These are phyloP conservation scores for Acanthosepion pharaonis DNA, from an alignment of 2,888 invertebrate genomes.

Conservation along the genomic window DNA sequence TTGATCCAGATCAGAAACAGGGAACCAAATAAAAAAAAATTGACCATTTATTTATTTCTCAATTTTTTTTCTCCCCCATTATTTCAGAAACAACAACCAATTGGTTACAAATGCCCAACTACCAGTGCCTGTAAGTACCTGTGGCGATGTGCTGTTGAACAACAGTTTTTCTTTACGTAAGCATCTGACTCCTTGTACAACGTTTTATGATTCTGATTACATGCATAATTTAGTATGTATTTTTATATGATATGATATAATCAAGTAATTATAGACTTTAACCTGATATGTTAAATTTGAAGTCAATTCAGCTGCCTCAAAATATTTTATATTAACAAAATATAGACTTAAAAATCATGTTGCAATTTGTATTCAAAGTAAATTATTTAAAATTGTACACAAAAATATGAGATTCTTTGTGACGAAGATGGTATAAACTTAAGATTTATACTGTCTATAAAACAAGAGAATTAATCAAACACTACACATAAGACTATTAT, in stretches of 20 bases:
- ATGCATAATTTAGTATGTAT: background rate
- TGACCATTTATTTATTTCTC: background rate
- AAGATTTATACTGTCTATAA: too few species aligned
- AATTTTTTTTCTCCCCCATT: background rate
- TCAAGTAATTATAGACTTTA: background rate
- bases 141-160: constrained; percentile 97
- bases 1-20: background rate
- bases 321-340: too few species aligned
- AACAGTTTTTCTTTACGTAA: constrained; percentile 98
- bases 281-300: background rate
- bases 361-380: too few species aligned
- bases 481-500: too few species aligned
- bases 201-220: background rate
- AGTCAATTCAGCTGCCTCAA: too few species aligned
- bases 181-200: constrained; percentile 53
- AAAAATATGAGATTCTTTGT: too few species aligned
- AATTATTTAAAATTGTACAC: too few species aligned
- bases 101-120: constrained; percentile 95
- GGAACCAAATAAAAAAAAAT: background rate
- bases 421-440: too few species aligned
- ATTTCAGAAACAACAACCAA: constrained; percentile 75
- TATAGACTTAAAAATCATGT: too few species aligned
- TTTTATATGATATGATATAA: background rate
- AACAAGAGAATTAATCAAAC: too few species aligned
- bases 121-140: constrained; percentile 94